phyloP scores from a whole-genome alignment of 2,888 invertebrate genomes.

The Chloromyia formosa region DNA sequence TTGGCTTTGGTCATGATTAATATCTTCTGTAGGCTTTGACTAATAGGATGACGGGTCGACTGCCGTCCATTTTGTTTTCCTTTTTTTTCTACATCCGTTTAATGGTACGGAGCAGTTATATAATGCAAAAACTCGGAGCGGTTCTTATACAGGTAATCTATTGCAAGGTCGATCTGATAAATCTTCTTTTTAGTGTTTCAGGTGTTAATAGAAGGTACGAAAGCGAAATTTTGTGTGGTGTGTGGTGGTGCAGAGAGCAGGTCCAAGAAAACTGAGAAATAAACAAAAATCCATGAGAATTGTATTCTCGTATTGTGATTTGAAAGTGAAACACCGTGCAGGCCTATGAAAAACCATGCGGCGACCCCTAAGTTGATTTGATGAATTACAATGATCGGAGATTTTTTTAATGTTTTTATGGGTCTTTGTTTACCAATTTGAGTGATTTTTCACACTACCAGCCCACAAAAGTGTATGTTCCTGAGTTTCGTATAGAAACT shows the following conservation, averaged over 20 bases:
- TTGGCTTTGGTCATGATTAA: constrained; percentile 34
- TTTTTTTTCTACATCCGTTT: not conserved
- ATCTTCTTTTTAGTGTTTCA: not conserved
- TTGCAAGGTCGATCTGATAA: constrained; percentile 35
- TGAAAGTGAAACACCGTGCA: constrained; percentile 24
- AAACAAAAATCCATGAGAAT: not conserved
- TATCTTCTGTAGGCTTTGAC: constrained; percentile 36
- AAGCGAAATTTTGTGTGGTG: constrained; percentile 1
- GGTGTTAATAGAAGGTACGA: constrained; percentile 22
- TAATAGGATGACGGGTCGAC: constrained; percentile 40
- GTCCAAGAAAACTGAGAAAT: not conserved
- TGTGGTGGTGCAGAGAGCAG: not conserved
- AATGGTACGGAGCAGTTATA: not conserved
- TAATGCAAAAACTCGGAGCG: not conserved
- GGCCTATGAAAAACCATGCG: not conserved
- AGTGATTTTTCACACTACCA: constrained; percentile 11
- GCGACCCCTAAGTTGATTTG: constrained; percentile 22
- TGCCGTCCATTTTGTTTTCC: not conserved
- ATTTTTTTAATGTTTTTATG: constrained; percentile 5
- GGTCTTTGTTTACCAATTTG: constrained; percentile 11
- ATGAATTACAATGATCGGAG: constrained; percentile 24
- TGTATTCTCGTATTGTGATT: too few species aligned
- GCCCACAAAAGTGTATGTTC: not conserved
- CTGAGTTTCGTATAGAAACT: too few species aligned
- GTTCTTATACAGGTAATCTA: not conserved